A percentile compares a stretch with the other conserved stretches of the same genome.
Conservation (phyloP, 2,797 vertebrate species). For the Gallinago solitaria region DNA sequence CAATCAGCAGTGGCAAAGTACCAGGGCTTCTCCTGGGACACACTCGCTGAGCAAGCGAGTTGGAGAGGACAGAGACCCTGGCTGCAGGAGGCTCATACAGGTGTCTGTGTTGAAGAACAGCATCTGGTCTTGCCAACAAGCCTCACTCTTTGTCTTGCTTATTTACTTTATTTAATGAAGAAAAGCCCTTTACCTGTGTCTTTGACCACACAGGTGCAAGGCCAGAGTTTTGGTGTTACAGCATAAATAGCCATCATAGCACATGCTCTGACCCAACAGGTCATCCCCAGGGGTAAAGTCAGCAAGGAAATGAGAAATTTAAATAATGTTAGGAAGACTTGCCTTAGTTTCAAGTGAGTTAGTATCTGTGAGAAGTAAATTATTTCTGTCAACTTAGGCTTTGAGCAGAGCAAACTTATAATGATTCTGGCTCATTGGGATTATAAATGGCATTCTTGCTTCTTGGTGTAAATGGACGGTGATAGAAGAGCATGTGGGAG, state of each 20-base stretch:
- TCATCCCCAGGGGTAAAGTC: background rate
- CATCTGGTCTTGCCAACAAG: background rate
- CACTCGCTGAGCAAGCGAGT: rapidly evolving
- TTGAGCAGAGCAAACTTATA: background rate
- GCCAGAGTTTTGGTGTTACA: background rate
- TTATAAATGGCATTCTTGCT: background rate
- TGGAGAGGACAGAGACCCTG: background rate
- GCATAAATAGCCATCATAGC: rapidly evolving
- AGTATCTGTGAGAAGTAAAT: background rate
- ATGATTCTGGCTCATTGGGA: background rate
- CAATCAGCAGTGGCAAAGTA: background rate
- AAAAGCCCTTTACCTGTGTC: background rate
- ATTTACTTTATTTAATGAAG: background rate
- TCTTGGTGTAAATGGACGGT: background rate
- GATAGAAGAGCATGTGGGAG: background rate
- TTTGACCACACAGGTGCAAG: background rate
- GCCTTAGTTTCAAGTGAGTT: background rate
- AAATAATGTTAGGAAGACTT: background rate
- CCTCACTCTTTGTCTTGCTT: background rate
- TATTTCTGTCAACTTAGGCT: background rate
- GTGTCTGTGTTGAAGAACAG: background rate
- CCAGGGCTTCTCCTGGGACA: background rate
- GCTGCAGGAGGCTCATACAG: background rate
- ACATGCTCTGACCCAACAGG: rapidly evolving
- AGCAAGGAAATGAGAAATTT: background rate